These are phyloP conservation scores for Drosophila leontia DNA, from an alignment of 1,140 invertebrate species.

Conservation along the genomic window DNA sequence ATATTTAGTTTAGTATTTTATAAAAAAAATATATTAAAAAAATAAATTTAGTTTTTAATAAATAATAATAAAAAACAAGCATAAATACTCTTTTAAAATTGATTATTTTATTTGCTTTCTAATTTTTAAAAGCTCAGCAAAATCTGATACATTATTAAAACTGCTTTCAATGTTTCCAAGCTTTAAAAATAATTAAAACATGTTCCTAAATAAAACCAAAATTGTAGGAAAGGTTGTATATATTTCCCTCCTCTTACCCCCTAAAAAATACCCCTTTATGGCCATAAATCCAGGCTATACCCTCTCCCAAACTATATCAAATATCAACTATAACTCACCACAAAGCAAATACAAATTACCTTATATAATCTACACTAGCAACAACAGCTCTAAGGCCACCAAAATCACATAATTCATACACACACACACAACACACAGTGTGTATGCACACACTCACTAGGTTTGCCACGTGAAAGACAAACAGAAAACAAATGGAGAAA, in stretches of 20 bases:
- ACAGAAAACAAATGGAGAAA: slow-evolving; percentile 32
- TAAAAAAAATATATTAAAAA: no score
- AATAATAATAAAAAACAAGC: no score
- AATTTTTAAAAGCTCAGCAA: no score
- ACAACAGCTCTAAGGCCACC: slow-evolving; percentile 9
- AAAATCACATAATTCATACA: slow-evolving; percentile 46
- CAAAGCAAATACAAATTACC: slow-evolving; percentile 43
- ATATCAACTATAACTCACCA: slow-evolving; percentile 31
- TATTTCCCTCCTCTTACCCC: neutral
- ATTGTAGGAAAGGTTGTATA: neutral
- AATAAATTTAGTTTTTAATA: no score
- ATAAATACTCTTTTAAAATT: no score
- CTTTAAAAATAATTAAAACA: neutral
- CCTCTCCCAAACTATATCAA: slow-evolving; percentile 13
- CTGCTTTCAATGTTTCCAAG: neutral
- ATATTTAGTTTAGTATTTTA: no score
- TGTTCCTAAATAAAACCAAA: neutral
- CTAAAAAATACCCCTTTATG: neutral
- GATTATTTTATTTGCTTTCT: no score
- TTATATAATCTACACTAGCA: slow-evolving; percentile 30
- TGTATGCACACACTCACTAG: slow-evolving; percentile 5
- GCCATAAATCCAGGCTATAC: neutral
- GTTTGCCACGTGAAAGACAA: slow-evolving; percentile 26
- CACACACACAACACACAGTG: neutral
- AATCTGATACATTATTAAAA: neutral